phyloP scores from a whole-genome alignment of 2,113 vertebrate genomes.

The Sturnira hondurensis region DNA sequence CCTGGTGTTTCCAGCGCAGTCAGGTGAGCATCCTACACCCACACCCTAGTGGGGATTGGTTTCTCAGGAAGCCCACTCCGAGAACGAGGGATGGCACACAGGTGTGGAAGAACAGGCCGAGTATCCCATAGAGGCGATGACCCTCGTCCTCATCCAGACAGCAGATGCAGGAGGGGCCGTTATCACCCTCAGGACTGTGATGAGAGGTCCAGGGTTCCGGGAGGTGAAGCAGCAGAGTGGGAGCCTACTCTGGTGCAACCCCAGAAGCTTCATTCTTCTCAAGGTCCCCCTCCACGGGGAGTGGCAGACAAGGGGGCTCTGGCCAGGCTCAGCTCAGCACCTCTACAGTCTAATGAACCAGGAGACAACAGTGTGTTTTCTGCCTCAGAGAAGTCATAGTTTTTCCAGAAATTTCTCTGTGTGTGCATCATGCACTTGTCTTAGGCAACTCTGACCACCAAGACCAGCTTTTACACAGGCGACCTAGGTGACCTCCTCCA shows the following conservation, averaged over 20 bases:
- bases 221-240: background rate
- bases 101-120: too few species aligned
- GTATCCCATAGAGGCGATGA: background rate
- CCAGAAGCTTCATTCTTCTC: background rate
- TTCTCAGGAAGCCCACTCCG: background rate
- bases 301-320: background rate
- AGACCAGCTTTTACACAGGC: background rate
- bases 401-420: background rate
- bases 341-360: background rate
- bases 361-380: background rate
- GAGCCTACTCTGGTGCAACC: rapidly evolving
- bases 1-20: background rate
- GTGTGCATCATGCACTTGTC: background rate
- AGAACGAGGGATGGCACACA: background rate
- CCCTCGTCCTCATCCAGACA: background rate
- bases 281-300: rapidly evolving
- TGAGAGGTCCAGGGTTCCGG: too few species aligned
- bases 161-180: rapidly evolving
- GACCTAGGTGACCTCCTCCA: background rate
- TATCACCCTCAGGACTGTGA: background rate
- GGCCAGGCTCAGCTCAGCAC: too few species aligned
- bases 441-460: background rate
- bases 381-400: background rate
- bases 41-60: background rate
- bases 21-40: background rate